Evolutionary conservation across 2,797 vertebrate species (phyloP).

Genomic region (Holocentrus rufus): DNA sequence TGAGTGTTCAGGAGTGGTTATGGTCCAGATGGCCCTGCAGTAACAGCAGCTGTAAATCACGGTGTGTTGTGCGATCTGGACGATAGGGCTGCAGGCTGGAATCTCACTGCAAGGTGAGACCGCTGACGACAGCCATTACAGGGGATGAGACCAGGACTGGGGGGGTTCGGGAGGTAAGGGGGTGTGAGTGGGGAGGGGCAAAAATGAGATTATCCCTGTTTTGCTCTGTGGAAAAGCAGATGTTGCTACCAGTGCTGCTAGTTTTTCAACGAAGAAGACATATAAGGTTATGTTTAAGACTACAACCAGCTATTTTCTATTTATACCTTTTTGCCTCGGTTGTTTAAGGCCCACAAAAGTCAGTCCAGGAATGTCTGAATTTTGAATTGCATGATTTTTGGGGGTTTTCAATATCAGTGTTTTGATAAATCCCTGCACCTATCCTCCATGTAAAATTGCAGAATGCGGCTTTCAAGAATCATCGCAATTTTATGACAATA

Average conservation of each 20-base stretch:
- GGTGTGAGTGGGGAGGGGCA: constrained; percentile 5
- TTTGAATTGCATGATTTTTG: no score
- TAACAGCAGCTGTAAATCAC: constrained; percentile 78
- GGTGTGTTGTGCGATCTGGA: constrained; percentile 52
- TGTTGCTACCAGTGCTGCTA: constrained; percentile 25
- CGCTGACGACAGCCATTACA: constrained; percentile 63
- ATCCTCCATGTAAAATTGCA: no score
- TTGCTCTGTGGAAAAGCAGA: constrained; percentile 44
- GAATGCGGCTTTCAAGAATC: background rate
- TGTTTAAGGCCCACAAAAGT: no score
- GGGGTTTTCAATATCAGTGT: background rate
- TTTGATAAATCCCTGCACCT: background rate
- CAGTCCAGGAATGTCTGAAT: no score
- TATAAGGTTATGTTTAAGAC: constrained; percentile 3
- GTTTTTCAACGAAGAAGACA: background rate
- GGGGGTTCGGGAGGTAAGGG: background rate
- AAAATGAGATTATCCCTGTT: constrained; percentile 42
- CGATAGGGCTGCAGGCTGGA: constrained; percentile 63
- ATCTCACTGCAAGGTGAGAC: constrained; percentile 71
- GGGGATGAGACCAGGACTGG: constrained; percentile 53
- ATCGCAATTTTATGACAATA: background rate
- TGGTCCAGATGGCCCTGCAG: constrained; percentile 69
- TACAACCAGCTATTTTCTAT: background rate
- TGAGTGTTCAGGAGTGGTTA: constrained; percentile 65
- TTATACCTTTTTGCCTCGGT: background rate